A percentile compares a stretch with the other conserved stretches of the same genome.
phyloP scores from a whole-genome alignment of 2,797 vertebrate species.

The Hydrocynus forskahlii region DNA sequence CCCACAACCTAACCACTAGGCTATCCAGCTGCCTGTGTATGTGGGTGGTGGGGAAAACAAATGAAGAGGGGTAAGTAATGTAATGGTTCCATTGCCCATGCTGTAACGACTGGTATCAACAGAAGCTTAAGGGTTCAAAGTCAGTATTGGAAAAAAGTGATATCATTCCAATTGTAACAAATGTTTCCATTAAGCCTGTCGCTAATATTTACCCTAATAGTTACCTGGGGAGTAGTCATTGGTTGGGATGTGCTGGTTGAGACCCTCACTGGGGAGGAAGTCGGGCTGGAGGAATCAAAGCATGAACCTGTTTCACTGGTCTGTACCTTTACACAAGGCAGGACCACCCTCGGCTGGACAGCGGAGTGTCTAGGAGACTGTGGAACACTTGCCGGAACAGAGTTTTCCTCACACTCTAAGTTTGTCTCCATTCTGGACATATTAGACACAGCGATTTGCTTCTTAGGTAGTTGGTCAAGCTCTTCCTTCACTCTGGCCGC shows the following conservation, averaged over 20 bases:
- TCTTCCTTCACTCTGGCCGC: slow-evolving; percentile 5
- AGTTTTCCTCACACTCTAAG: background rate
- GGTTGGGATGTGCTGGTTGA: background rate
- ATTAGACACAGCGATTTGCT: background rate
- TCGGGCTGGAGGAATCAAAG: background rate
- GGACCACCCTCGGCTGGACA: slow-evolving; percentile 31
- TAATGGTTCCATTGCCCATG: too few species aligned
- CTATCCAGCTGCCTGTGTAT: too few species aligned
- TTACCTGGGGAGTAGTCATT: slow-evolving; percentile 14
- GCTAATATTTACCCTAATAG: background rate
- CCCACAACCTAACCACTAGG: too few species aligned
- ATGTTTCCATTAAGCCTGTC: too few species aligned
- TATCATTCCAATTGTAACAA: too few species aligned
- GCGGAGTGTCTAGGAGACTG: background rate
- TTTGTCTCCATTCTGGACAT: background rate
- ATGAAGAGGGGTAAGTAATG: too few species aligned
- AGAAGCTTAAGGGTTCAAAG: too few species aligned
- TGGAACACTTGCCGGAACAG: background rate
- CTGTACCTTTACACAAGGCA: slow-evolving; percentile 16
- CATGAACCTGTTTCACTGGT: background rate
- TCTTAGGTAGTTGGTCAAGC: background rate
- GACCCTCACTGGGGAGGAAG: slow-evolving; percentile 23
- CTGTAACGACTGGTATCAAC: too few species aligned
- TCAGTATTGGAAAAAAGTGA: too few species aligned
- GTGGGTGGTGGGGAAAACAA: too few species aligned